Percentiles rank a stretch among this genome's conserved stretches.
These are phyloP conservation scores for Engystomops pustulosus DNA, from an alignment of 2,113 vertebrate species.

Conservation along the genomic window DNA sequence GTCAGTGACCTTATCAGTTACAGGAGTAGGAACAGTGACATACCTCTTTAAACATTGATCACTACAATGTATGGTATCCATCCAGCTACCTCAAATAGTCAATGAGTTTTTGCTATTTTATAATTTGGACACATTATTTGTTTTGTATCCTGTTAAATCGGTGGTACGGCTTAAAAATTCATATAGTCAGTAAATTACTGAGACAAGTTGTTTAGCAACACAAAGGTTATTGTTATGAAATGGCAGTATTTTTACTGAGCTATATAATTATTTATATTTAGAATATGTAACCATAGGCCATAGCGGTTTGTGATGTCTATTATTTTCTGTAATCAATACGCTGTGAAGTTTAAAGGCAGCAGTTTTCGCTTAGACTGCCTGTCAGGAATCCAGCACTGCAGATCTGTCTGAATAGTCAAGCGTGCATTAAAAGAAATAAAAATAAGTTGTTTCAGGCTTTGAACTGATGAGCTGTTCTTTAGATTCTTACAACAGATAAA, in stretches of 20 bases:
- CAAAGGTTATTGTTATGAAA: neutral
- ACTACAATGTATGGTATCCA: no score
- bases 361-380: slow-evolving; percentile 23
- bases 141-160: neutral
- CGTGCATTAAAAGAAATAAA: neutral
- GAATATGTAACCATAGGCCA: neutral
- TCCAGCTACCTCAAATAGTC: neutral
- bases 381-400: slow-evolving; percentile 30
- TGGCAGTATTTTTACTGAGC: neutral
- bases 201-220: neutral
- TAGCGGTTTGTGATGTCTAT: slow-evolving; percentile 14
- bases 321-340: slow-evolving; percentile 27
- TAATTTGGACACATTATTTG: neutral
- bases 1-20: no score
- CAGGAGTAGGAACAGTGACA: no score
- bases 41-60: no score
- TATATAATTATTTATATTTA: neutral
- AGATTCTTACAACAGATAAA: neutral
- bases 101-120: neutral
- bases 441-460: neutral
- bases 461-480: neutral
- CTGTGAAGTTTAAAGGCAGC: slow-evolving; percentile 36
- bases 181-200: neutral
- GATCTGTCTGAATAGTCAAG: neutral
- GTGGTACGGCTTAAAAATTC: neutral